phyloP scores from a whole-genome alignment of 2,113 vertebrate genomes.

The Chionomys nivalis region DNA sequence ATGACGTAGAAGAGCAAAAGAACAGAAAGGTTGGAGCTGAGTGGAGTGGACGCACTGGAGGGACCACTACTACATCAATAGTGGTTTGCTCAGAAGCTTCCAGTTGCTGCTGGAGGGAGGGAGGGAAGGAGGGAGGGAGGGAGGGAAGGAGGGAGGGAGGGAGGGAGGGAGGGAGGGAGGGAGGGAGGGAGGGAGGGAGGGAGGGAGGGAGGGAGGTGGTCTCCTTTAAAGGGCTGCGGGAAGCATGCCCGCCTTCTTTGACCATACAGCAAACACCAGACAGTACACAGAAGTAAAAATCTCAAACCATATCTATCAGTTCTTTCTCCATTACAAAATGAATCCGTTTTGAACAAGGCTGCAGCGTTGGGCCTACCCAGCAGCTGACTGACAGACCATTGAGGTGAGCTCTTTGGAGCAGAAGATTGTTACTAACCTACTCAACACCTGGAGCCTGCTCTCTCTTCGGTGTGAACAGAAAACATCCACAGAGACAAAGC shows the following conservation, averaged over 20 bases:
- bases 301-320: background rate
- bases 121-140: background rate
- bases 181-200: too few species aligned
- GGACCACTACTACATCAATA: accelerated
- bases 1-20: background rate
- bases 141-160: too few species aligned
- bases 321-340: background rate
- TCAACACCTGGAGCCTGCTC: background rate
- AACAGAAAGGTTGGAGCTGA: background rate
- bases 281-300: background rate
- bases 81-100: background rate
- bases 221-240: background rate
- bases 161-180: too few species aligned
- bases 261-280: background rate
- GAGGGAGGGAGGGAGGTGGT: too few species aligned
- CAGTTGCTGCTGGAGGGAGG: background rate
- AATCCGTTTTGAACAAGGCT: background rate
- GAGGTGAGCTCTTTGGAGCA: background rate
- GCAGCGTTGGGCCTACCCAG: background rate
- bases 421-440: background rate
- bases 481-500: background rate
- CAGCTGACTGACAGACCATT: background rate
- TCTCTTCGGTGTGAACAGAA: conserved; percentile 24
- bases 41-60: too few species aligned
- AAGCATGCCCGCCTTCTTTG: background rate